Base-by-base conservation (phyloP, 2,888 invertebrate species). In the Agapostemon virescens region DNA sequence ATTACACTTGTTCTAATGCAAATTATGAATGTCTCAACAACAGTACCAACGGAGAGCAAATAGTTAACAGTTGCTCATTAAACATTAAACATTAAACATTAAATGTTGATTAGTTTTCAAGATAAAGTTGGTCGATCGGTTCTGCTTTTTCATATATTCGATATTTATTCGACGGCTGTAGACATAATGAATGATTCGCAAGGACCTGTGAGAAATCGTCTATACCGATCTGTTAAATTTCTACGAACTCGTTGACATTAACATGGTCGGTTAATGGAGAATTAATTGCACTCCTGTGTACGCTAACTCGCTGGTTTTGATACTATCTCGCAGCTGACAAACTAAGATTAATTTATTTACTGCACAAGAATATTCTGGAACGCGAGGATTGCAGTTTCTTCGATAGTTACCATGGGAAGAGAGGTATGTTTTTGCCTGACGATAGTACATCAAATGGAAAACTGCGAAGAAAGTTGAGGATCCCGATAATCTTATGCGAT, bases 381-480 rank as follows among this genome's bases (percentile, higher is more conserved):
- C 68, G 33, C 20, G 13, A 11, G 64, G 78, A 82, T 61, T 67
- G 49, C 82, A 82, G 82, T 82, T 82, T 82, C 82, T 82, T 82
- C 78, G 36, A 63, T 68, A 30, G 61, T 42, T 69, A 36, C 52
- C 68, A 64, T 36, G 55, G 63, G 64, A 74, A 74, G 76, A 58
- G 58, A 42, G 45, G 17, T 45, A 68, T 40, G 38, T 73, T 81
- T 73, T 73, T 63, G 52, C 63, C 20, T 1, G 73, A 72, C 71
- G 73, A 82, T 71, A n/a, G n/a, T n/a, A 70, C 45, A 67, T 73
- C 72, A 69, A n/a, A 42, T 73, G 81, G 75, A 75, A 81, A 76
- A 76, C 69, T 58, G 33, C 52, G 76, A 82, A 73, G 82, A 82
- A 82, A 82, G 82, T 74, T 73, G 23, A 81, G 52, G 38, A 58